A percentile compares a stretch with the other conserved stretches of the same genome.
phyloP scores from a whole-genome alignment of 2,113 vertebrate species.

The Rhea pennata region DNA sequence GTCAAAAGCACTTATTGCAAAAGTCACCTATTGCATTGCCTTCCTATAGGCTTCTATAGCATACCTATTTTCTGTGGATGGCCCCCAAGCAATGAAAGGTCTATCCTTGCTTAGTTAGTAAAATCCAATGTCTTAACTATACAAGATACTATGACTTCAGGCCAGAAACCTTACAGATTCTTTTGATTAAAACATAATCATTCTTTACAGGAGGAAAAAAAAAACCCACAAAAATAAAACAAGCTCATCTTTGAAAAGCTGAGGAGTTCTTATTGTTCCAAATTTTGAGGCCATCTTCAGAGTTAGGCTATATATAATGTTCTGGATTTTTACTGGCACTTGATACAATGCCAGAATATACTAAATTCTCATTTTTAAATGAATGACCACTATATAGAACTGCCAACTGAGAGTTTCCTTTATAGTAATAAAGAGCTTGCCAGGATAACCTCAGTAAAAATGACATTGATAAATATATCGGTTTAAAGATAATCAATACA shows the following conservation, averaged over 20 bases:
- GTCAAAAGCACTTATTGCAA: neutral
- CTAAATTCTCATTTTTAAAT: constrained; percentile 46
- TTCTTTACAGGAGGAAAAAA: neutral
- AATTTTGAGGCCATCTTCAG: neutral
- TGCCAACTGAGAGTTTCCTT: constrained; percentile 1
- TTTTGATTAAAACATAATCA: neutral
- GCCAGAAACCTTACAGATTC: neutral
- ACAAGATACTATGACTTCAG: neutral
- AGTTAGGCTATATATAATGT: neutral
- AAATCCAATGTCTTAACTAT: neutral
- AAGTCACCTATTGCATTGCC: constrained; percentile 12
- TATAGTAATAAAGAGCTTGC: constrained; percentile 25
- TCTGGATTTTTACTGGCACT: neutral
- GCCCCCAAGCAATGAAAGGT: neutral
- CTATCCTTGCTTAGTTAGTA: neutral
- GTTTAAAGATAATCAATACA: constrained; percentile 48
- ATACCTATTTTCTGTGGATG: constrained; percentile 47
- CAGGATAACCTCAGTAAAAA: constrained; percentile 22
- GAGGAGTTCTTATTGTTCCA: constrained; percentile 9
- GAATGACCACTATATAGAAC: neutral
- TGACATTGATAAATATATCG: neutral
- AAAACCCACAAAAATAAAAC: neutral
- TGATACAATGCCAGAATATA: constrained; percentile 21
- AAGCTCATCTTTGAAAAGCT: neutral
- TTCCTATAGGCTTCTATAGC: constrained; percentile 18